Conservation (phyloP, 2,113 vertebrate genomes). For the Vireo altiloquus region DNA sequence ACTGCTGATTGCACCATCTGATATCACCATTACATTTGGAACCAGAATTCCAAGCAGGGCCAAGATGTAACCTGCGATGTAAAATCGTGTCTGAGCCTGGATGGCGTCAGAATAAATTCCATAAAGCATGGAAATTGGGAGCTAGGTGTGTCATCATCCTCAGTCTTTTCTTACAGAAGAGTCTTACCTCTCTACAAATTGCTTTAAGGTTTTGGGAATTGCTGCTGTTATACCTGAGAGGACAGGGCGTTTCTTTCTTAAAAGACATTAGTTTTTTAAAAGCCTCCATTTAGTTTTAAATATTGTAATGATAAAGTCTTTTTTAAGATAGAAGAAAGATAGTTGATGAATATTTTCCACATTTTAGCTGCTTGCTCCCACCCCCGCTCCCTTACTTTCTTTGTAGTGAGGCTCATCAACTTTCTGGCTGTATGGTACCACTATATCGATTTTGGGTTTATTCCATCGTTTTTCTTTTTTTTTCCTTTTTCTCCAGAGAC, state of each 20-base stretch:
- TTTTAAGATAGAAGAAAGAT: not conserved
- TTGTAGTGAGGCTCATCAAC: not conserved
- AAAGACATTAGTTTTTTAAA: not conserved
- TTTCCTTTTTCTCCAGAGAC: not conserved
- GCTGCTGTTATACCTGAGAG: not conserved
- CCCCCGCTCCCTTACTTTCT: rapidly evolving
- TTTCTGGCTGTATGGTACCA: not conserved
- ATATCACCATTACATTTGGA: not conserved
- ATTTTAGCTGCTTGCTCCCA: not conserved
- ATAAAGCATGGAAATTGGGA: not conserved
- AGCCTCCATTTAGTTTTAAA: not conserved
- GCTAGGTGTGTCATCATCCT: not conserved
- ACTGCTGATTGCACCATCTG: not conserved
- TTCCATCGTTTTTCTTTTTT: not conserved
- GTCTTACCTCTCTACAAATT: not conserved
- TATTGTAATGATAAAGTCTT: not conserved
- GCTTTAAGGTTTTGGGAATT: not conserved
- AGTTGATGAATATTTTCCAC: not conserved
- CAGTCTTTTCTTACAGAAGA: not conserved
- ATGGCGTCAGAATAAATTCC: not conserved
- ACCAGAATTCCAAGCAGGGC: not conserved
- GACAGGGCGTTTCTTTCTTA: not conserved
- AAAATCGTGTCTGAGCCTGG: not conserved
- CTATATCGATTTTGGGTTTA: not conserved
- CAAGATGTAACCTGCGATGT: not conserved